phyloP scores from a whole-genome alignment of 2,888 invertebrate genomes.

The Sceliomorpha sp. region DNA sequence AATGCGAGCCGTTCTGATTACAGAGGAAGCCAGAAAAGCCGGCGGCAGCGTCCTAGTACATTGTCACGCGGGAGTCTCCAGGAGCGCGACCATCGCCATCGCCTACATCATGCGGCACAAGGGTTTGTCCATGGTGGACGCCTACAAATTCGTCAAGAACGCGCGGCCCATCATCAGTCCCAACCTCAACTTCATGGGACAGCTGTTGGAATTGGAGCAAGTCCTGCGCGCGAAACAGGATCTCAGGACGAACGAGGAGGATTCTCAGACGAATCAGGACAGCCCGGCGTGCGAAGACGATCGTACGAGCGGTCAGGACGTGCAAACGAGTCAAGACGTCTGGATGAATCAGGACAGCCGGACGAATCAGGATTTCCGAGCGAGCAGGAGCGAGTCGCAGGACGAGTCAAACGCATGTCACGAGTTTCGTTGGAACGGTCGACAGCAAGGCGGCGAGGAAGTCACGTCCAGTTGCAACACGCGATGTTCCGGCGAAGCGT shows the following conservation, averaged over 20 bases:
- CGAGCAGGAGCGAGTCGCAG: slow-evolving; percentile 67
- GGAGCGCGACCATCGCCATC: slow-evolving; percentile 96
- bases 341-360: too few species aligned
- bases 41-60: slow-evolving; percentile 92
- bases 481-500: slow-evolving; percentile 73
- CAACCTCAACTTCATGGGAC: slow-evolving; percentile 96
- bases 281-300: too few species aligned
- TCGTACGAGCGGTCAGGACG: too few species aligned
- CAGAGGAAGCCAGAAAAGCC: slow-evolving; percentile 87
- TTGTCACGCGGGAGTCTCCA: slow-evolving; percentile 96
- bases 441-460: slow-evolving; percentile 82
- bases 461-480: slow-evolving; percentile 83
- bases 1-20: slow-evolving; percentile 68
- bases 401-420: slow-evolving; percentile 79
- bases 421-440: slow-evolving; percentile 82
- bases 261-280: too few species aligned
- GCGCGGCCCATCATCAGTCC: slow-evolving; percentile 95
- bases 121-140: slow-evolving; percentile 90
- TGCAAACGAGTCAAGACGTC: too few species aligned
- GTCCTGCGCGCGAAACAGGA: slow-evolving; percentile 81
- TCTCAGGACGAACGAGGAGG: background rate
- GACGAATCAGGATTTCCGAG: slow-evolving; percentile 39
- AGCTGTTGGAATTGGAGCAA: slow-evolving; percentile 91
- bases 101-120: slow-evolving; percentile 96
- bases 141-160: slow-evolving; percentile 91